These are phyloP conservation scores for Gortyna flavago DNA, from an alignment of 2,888 invertebrate genomes.

Conservation along the genomic window DNA sequence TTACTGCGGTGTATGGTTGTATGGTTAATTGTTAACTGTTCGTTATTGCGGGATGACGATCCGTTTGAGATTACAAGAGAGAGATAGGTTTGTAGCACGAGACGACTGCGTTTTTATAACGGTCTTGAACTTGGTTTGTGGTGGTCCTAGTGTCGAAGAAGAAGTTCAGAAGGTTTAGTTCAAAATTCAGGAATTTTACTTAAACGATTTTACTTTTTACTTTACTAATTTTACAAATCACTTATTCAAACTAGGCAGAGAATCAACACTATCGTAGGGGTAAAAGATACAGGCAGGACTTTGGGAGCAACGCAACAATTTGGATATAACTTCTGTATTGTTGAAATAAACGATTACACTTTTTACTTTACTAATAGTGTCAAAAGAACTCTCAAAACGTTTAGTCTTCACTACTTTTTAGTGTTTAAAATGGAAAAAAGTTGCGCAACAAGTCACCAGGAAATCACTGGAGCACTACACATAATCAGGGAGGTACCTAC, in stretches of 20 bases:
- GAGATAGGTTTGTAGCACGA: constrained; percentile 42
- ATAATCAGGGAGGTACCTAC: not conserved
- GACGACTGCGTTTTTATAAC: constrained; percentile 54
- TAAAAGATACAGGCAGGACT: not conserved
- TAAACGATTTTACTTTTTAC: not conserved
- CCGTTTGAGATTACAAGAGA: constrained; percentile 51
- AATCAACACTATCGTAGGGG: not conserved
- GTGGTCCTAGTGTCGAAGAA: not conserved
- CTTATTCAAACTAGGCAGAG: not conserved
- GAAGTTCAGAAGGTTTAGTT: not conserved
- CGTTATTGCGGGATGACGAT: constrained; percentile 53
- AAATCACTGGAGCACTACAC: not conserved
- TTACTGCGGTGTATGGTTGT: constrained; percentile 47
- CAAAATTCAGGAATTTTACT: too few species aligned
- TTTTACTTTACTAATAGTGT: not conserved
- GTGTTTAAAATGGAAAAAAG: not conserved
- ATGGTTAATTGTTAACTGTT: constrained; percentile 61
- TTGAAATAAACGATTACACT: not conserved
- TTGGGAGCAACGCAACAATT: not conserved
- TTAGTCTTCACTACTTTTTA: not conserved
- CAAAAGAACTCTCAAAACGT: not conserved
- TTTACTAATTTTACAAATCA: not conserved
- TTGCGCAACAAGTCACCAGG: not conserved
- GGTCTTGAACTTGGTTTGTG: constrained; percentile 31
- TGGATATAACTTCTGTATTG: not conserved